These are phyloP conservation scores for Macroglossus sobrinus DNA, from an alignment of 2,113 vertebrate species.

Conservation along the genomic window DNA sequence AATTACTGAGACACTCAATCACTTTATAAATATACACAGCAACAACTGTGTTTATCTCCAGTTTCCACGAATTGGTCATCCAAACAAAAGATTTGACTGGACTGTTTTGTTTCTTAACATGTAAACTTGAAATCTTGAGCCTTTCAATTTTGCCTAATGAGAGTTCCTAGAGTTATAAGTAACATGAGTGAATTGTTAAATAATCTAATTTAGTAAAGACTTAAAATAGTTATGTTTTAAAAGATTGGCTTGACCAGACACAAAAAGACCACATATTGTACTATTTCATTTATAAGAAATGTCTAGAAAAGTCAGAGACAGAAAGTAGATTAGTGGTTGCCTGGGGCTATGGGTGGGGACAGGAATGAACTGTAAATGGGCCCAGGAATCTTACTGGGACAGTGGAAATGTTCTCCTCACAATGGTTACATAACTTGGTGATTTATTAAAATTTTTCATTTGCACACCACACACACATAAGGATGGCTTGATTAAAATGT, in stretches of 20 bases:
- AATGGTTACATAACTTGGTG: background rate
- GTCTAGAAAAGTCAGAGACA: slow-evolving; percentile 39
- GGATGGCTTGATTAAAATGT: background rate
- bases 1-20: slow-evolving; percentile 7
- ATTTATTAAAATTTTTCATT: background rate
- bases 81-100: slow-evolving; percentile 41
- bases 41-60: slow-evolving; percentile 31
- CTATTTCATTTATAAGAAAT: slow-evolving; percentile 20
- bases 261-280: background rate
- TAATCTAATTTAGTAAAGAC: slow-evolving; percentile 38
- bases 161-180: slow-evolving; percentile 15
- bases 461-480: background rate
- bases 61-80: slow-evolving; percentile 39
- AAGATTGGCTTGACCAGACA: slow-evolving; percentile 37
- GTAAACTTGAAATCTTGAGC: slow-evolving; percentile 23
- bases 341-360: background rate
- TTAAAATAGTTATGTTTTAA: slow-evolving; percentile 49
- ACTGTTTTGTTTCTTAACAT: slow-evolving; percentile 37
- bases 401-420: background rate
- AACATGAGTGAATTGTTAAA: slow-evolving; percentile 41
- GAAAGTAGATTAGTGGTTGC: background rate
- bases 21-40: slow-evolving; percentile 17
- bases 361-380: background rate
- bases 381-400: background rate
- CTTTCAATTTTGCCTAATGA: slow-evolving; percentile 41